Evolutionary conservation across 2,797 vertebrate species (phyloP).

Genomic region (Melopsittacus undulatus): DNA sequence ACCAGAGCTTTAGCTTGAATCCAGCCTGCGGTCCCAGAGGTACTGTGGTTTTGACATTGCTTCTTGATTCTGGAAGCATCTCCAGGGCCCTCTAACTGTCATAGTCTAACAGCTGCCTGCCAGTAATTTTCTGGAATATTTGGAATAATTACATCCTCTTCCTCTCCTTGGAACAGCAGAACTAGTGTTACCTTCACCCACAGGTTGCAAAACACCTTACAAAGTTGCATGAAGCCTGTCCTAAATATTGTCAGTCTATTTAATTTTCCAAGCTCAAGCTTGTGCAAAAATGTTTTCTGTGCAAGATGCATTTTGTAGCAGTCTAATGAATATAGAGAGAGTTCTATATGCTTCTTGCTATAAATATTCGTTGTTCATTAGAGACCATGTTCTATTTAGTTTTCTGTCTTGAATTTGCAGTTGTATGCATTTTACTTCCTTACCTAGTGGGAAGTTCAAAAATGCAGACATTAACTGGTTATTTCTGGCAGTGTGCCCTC

Average conservation of each 20-base stretch:
- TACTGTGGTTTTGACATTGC: background rate
- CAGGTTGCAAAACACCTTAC: background rate
- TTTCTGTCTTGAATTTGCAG: background rate
- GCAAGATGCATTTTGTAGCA: background rate
- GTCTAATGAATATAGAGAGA: background rate
- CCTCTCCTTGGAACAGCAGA: background rate
- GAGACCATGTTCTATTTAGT: background rate
- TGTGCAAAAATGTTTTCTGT: background rate
- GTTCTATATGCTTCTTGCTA: background rate
- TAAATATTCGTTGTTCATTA: background rate
- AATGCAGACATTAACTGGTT: background rate
- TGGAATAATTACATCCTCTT: background rate
- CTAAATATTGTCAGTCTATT: background rate
- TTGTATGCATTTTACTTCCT: background rate
- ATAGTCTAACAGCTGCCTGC: background rate
- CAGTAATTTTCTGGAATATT: background rate
- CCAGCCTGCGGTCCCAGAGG: background rate
- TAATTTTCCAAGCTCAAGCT: background rate
- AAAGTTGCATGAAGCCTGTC: background rate
- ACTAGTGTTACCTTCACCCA: background rate
- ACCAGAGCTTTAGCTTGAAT: background rate
- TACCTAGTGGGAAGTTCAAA: background rate
- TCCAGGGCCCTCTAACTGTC: background rate
- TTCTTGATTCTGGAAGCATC: background rate
- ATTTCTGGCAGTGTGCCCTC: background rate